These are phyloP conservation scores for Patella depressa DNA, from an alignment of 2,888 invertebrate genomes.

Conservation along the genomic window DNA sequence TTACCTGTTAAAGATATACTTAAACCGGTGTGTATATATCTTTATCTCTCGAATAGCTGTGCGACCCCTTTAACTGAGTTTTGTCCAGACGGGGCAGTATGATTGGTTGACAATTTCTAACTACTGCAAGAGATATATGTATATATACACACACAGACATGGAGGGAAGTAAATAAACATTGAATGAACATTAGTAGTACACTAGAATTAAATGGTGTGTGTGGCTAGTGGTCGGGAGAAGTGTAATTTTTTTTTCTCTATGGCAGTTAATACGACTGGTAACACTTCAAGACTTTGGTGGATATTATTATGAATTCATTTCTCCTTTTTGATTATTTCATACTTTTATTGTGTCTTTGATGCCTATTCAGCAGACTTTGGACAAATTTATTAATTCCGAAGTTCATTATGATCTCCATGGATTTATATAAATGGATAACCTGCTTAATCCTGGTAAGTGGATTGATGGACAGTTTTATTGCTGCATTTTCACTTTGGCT, in stretches of 20 bases:
- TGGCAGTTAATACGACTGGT: too few species aligned
- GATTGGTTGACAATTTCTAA: conserved; percentile 1
- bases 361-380: background rate
- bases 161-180: too few species aligned
- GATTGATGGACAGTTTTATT: too few species aligned
- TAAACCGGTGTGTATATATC: too few species aligned
- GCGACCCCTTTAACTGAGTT: conserved; percentile 1
- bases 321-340: background rate
- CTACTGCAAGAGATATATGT: background rate
- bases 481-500: too few species aligned
- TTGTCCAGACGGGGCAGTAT: background rate
- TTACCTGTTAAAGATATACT: too few species aligned
- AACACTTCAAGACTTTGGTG: too few species aligned
- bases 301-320: background rate
- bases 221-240: too few species aligned
- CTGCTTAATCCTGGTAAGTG: background rate
- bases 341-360: conserved; percentile 7
- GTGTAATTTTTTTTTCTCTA: too few species aligned
- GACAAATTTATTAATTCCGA: background rate
- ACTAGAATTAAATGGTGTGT: too few species aligned
- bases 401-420: background rate
- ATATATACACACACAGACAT: too few species aligned
- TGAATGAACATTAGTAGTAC: too few species aligned
- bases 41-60: background rate
- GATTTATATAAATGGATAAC: background rate